Evolutionary conservation across 2,797 vertebrate genomes (phyloP).

Genomic region (Molossus alvarezi): DNA sequence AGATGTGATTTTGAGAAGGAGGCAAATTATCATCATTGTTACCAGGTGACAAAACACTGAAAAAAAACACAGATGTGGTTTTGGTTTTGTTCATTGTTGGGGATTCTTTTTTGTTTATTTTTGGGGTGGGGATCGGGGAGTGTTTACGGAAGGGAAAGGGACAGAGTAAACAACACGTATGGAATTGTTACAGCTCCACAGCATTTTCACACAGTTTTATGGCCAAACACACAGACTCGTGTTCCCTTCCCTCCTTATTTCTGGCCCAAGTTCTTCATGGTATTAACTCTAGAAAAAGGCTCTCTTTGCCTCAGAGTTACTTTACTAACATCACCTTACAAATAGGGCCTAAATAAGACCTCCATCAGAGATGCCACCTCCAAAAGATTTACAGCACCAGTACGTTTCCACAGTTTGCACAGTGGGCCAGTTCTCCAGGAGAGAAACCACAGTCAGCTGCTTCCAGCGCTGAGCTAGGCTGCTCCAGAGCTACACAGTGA

Average conservation of each 20-base stretch:
- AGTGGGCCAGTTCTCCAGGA: not conserved
- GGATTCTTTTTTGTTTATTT: not conserved
- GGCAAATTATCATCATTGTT: slow-evolving; percentile 10
- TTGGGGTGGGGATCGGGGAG: rapidly evolving
- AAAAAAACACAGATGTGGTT: not conserved
- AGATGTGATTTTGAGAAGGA: not conserved
- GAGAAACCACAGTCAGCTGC: not conserved
- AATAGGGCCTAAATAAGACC: not conserved
- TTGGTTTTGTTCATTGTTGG: not conserved
- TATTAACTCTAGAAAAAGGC: not conserved
- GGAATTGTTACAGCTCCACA: not conserved
- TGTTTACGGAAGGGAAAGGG: no score
- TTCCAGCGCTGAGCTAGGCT: rapidly evolving
- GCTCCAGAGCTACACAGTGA: not conserved
- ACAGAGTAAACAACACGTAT: not conserved
- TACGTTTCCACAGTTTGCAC: not conserved
- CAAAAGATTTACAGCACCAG: not conserved
- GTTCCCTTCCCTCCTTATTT: not conserved
- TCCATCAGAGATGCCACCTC: not conserved
- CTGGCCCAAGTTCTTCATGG: not conserved
- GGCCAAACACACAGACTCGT: not conserved
- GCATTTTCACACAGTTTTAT: not conserved
- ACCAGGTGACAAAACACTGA: not conserved
- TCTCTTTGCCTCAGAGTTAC: not conserved
- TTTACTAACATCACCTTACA: not conserved